phyloP scores from a whole-genome alignment of 2,888 invertebrate species.

The Orthosia cruda region DNA sequence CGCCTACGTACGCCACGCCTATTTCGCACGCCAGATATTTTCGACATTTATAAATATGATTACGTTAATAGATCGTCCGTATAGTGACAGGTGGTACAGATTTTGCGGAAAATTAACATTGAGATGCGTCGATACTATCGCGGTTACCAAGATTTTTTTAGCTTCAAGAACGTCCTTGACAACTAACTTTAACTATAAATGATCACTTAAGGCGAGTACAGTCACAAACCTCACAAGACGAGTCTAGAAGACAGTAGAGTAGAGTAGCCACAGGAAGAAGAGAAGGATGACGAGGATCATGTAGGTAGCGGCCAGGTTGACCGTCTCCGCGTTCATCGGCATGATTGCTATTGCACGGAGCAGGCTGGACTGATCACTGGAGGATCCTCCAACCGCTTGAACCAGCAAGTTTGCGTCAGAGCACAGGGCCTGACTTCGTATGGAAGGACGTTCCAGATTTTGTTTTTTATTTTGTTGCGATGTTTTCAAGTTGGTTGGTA shows the following conservation, averaged over 20 bases:
- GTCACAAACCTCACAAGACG: constrained; percentile 63
- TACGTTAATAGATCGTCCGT: constrained; percentile 76
- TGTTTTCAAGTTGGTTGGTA: not conserved
- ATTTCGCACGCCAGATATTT: constrained; percentile 73
- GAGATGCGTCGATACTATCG: constrained; percentile 11
- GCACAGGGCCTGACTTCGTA: constrained; percentile 82
- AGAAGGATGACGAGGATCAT: constrained; percentile 93
- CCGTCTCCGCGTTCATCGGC: constrained; percentile 92
- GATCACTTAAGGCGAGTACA: constrained; percentile 47
- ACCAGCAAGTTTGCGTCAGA: constrained; percentile 76
- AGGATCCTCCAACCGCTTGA: constrained; percentile 74
- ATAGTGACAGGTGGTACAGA: constrained; percentile 77
- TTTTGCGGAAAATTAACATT: constrained; percentile 59
- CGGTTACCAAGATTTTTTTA: constrained; percentile 7
- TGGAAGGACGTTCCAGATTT: constrained; percentile 67
- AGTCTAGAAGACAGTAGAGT: constrained; percentile 91
- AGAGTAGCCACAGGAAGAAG: constrained; percentile 93
- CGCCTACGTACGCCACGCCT: constrained; percentile 81
- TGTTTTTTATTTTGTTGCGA: constrained; percentile 6
- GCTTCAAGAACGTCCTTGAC: not conserved
- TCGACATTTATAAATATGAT: constrained; percentile 85
- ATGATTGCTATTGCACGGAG: constrained; percentile 80
- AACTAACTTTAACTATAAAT: not conserved
- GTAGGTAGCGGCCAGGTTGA: constrained; percentile 94
- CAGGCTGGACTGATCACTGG: constrained; percentile 80